Base-by-base conservation (phyloP, 2,797 vertebrate genomes). In the Falco cherrug region DNA sequence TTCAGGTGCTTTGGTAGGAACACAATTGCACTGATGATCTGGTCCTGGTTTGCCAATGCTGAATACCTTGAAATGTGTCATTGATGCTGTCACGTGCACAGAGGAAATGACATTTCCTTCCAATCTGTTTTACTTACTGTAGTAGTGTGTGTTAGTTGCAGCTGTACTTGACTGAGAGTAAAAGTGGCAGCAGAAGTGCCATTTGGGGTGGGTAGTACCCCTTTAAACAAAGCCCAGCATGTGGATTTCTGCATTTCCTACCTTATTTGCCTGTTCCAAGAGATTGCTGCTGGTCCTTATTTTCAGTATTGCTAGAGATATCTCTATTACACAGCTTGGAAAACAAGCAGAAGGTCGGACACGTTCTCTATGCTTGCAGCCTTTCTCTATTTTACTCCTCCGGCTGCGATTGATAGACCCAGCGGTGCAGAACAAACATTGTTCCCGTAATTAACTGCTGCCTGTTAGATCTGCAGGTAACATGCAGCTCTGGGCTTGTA, bases 291-390 rank as follows among this genome's bases (percentile, higher is more conserved):
- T 70, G 9, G 19, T 75, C 64, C 74, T 84, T 77, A 25, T 45
- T 56, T 33, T 65, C 45, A 3, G 14, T 2, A n/a, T 59, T 86
- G 77, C 63, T 73, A 79, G 88, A 78, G 74, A 84, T 84, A 15
- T 86, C 86, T 95, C 82, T 83, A 26, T 95, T 89, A 54, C 65
- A 25, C 74, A 77, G 75, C 87, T 54, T 92, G 91, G 93, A 53
- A 73, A 63, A 56, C 78, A 73, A 78, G 74, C 79, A 5, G 90
- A 75, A 33, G 84, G 84, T 83, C 14, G 0, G 81, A 71, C 4
- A 0, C 69, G 64, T 69, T 83, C 81, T 75, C 88, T 87, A 1
- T 31, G 92, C 82, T 95, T 43, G 0, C 61, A 16, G 75, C 89
- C 77, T 0, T 31, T 74, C 81, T 77, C 68, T 48, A 3, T 93